Conservation (phyloP, 2,888 invertebrate species). For the Acrocyrtus sp. region DNA sequence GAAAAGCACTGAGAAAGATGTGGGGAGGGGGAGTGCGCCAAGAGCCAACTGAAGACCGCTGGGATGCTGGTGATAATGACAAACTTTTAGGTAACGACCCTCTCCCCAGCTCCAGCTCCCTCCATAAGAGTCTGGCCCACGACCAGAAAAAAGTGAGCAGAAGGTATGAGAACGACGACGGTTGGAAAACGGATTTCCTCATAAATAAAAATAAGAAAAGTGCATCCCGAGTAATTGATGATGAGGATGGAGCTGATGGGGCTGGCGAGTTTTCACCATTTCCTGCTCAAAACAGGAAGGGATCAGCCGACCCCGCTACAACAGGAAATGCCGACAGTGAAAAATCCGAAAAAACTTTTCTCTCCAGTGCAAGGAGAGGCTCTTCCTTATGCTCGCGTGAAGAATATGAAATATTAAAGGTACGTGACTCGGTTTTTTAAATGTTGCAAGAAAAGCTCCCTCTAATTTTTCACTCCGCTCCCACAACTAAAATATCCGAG, state of each 20-base stretch:
- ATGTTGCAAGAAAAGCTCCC: neutral
- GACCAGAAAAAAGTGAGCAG: conserved; percentile 46
- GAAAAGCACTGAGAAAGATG: conserved; percentile 27
- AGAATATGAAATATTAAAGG: conserved; percentile 78
- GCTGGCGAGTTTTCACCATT: conserved; percentile 12
- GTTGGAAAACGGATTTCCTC: conserved; percentile 31
- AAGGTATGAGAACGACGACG: conserved; percentile 26
- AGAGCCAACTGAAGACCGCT: conserved; percentile 36
- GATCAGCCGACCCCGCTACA: conserved; percentile 19
- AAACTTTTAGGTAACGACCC: conserved; percentile 15
- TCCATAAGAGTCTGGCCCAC: no score
- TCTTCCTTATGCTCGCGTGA: conserved; percentile 70
- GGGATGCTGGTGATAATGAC: conserved; percentile 31
- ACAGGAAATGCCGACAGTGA: conserved; percentile 24
- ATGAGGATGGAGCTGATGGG: no score
- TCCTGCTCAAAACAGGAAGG: conserved; percentile 29
- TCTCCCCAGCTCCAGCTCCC: neutral
- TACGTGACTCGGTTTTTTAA: no score
- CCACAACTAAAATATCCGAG: no score
- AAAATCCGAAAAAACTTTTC: conserved; percentile 44
- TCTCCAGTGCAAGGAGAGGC: conserved; percentile 41
- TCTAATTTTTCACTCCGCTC: neutral
- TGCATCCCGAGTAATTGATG: conserved; percentile 41
- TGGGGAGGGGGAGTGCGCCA: conserved; percentile 16
- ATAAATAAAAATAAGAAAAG: conserved; percentile 28